Evolutionary conservation across 2,113 vertebrate genomes (phyloP).

Genomic region (Nibea albiflora): DNA sequence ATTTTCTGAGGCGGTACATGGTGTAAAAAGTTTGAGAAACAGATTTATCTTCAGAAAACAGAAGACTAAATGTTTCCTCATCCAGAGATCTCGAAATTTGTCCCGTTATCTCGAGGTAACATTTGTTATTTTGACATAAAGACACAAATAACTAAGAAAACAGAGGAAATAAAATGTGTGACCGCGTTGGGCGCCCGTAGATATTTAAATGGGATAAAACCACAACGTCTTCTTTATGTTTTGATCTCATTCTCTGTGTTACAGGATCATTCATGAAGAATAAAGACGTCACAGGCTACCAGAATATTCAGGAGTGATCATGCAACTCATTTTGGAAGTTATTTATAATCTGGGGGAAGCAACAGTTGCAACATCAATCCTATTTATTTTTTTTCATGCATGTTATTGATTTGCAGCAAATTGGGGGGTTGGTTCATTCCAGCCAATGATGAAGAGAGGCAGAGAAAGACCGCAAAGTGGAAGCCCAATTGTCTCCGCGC

Average conservation of each 20-base stretch:
- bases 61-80: too few species aligned
- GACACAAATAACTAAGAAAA: too few species aligned
- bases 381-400: constrained; percentile 1
- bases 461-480: constrained; percentile 31
- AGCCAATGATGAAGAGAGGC: constrained; percentile 48
- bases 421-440: constrained; percentile 43
- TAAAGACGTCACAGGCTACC: neutral
- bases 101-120: too few species aligned
- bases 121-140: too few species aligned
- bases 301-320: neutral
- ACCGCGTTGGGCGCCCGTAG: too few species aligned
- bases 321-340: neutral
- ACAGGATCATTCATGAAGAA: neutral
- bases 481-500: constrained; percentile 44
- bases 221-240: neutral
- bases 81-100: too few species aligned
- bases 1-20: too few species aligned
- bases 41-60: too few species aligned
- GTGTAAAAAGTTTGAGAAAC: too few species aligned
- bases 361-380: constrained; percentile 10
- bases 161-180: too few species aligned
- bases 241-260: neutral
- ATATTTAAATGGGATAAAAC: too few species aligned
- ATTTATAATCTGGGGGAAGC: neutral
- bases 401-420: constrained; percentile 35